Evolutionary conservation across 1,140 invertebrate genomes (phyloP), one percentile per base, ranked within the genome.

Genomic region (Acromyrmex heyeri): DNA sequence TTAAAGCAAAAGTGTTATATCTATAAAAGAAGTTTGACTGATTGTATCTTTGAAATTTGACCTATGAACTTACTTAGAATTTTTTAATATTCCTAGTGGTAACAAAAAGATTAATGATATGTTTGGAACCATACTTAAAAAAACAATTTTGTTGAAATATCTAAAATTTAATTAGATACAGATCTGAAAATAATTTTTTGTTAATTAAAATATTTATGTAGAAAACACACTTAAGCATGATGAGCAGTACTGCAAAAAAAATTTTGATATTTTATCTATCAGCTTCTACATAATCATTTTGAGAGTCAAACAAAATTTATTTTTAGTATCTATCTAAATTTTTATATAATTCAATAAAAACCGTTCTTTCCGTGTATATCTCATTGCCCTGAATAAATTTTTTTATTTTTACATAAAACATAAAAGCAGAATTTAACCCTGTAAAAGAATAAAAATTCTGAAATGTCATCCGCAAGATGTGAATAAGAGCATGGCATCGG

Each of bases 401-500:
- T 30, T 27, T 27, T 14, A 30, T 14, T 30, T 65, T n/a, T 30
- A 10, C 2, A 65, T 24, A 48, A 65, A 24, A 27, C n/a, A 8
- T 3, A 44, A 44, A 77, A 21, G 1, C 34, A 10, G 0, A 78
- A 34, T 75, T 75, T 38, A 38, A 38, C 8, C 64, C 3, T 10
- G n/a, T 38, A 44, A 21, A 44, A 59, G n/a, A 38, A 27, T 59
- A 55, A 59, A 59, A 59, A 59, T 57, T 59, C 73, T 76, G 30
- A 44, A 76, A 24, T 76, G 18, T 34, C 76, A 18, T n/a, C 7
- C 18, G 44, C 61, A 34, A 78, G 44, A 16, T 55, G 7, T 30
- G 44, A 79, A 79, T 67, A 79, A 67, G 27, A 6, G 14, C 3
- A 34, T 21, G 24, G 44, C 75, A 77, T 78, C 61, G 76, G 67